Base-by-base conservation (phyloP, 1,140 invertebrate genomes). In the Phymastichus coffea region DNA sequence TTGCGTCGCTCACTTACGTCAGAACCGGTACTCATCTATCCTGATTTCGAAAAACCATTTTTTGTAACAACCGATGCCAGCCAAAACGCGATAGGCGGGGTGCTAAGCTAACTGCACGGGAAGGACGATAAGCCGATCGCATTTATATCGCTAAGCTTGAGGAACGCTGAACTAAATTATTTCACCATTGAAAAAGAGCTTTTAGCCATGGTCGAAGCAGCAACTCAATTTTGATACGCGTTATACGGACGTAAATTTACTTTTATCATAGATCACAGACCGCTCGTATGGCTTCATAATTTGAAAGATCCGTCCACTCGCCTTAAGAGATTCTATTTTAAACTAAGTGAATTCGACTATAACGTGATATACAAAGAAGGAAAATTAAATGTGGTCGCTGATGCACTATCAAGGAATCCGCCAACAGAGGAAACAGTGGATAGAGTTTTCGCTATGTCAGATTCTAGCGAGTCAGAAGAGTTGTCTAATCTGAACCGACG, bases 191-290 rank as follows among this genome's bases (percentile, higher is more conserved):
- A 57, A n/a, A 40, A 40, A 15, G 55, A 57, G 15, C 37, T 38
- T 15, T 15, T 57, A 37, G 55, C 44, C 33, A 35, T 56, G 22
- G 38, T 56, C 3, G 15, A 22, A 7, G 25, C 40, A n/a, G 12
- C 20, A 0, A 15, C 6, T 2, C 44, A 57, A n/a, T 48, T 57
- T 19, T 7, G 23, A 4, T 26, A 47, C 8, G 10, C 6, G 3
- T 12, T 48, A 0, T 57, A 49, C 8, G 55, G 55, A 0, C 14
- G 25, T 4, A 57, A 57, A 38, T 57, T 57, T 28, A 47, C 12
- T n/a, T 35, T 57, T 1, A 3, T 19, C 1, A 47, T 30, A 0
- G 54, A 57, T 20, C 44, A 57, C 14, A 17, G 38, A 25, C 51
- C 51, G 1, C 2, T 53, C 0, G 23, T 25, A n/a, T 40, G 37